A percentile compares a stretch with the other conserved stretches of the same genome.
Evolutionary conservation across 2,888 invertebrate genomes (phyloP).

Genomic region (Pristionchus mayeri): DNA sequence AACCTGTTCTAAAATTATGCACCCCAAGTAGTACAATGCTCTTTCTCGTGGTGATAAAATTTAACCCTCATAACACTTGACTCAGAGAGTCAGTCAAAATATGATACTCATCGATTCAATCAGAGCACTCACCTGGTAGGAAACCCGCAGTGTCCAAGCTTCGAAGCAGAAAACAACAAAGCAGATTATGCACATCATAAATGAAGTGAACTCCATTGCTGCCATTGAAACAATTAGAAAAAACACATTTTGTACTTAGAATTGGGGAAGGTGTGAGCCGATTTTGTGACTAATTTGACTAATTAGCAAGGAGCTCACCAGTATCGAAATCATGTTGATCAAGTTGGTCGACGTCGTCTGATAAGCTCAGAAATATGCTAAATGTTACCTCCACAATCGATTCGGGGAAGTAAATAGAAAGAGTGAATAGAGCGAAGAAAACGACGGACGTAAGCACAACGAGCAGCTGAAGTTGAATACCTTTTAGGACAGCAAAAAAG

Average conservation of each 20-base stretch:
- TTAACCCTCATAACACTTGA: too few species aligned
- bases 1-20: too few species aligned
- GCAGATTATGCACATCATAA: background rate
- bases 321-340: background rate
- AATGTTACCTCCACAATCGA: background rate
- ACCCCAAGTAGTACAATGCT: too few species aligned
- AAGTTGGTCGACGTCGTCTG: background rate
- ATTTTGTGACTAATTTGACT: background rate
- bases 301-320: background rate
- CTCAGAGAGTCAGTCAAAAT: too few species aligned
- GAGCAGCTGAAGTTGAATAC: background rate
- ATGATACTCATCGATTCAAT: too few species aligned
- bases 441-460: background rate
- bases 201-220: too few species aligned
- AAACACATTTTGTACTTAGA: too few species aligned
- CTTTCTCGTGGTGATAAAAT: too few species aligned
- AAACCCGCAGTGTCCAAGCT: conserved; percentile 18
- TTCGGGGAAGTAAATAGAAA: background rate
- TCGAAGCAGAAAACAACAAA: background rate
- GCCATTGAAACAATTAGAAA: background rate
- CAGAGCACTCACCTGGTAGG: conserved; percentile 20
- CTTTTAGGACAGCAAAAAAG: background rate
- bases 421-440: background rate
- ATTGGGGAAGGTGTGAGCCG: too few species aligned
- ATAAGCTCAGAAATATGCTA: background rate